Conservation (phyloP, 2,113 vertebrate species). For the Notechis scutatus region DNA sequence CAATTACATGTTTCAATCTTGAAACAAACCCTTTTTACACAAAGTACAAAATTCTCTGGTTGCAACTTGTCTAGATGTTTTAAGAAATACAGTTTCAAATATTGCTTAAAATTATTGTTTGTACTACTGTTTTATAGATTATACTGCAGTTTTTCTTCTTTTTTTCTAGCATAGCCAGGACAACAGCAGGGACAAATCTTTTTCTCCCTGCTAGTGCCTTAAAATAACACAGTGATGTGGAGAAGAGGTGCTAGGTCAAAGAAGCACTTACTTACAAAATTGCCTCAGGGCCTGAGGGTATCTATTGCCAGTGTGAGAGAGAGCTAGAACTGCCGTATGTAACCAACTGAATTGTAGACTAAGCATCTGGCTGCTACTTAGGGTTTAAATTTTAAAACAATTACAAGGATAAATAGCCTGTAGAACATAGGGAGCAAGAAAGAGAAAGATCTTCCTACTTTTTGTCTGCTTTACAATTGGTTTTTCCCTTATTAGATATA, state of each 20-base stretch:
- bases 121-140: neutral
- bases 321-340: neutral
- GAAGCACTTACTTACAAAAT: neutral
- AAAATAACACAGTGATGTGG: neutral
- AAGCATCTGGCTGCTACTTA: neutral
- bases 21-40: neutral
- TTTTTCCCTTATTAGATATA: neutral
- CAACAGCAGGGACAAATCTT: neutral
- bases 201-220: neutral
- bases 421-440: neutral
- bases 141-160: neutral
- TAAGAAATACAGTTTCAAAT: neutral
- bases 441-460: neutral
- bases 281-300: neutral
- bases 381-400: neutral
- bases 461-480: neutral
- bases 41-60: neutral
- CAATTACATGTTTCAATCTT: neutral
- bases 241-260: neutral
- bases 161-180: neutral
- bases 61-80: neutral
- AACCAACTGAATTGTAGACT: neutral
- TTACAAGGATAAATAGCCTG: neutral
- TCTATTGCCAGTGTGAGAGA: neutral
- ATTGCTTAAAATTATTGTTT: neutral